phyloP scores from a whole-genome alignment of 2,888 invertebrate genomes.

The Scaptomyza parva region DNA sequence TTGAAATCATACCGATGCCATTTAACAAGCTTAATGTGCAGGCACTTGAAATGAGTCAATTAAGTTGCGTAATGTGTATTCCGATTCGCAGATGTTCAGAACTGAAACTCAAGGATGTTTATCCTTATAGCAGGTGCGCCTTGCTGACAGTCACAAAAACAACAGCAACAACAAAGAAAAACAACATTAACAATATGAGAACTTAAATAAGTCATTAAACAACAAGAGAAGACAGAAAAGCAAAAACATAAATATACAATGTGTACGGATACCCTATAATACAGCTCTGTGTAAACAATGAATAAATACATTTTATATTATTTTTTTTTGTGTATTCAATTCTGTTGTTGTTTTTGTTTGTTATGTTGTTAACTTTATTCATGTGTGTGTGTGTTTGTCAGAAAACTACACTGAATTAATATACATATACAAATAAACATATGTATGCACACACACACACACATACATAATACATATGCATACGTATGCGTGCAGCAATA shows the following conservation, averaged over 20 bases:
- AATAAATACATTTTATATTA: neutral
- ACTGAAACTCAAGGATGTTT: neutral
- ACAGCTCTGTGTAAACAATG: neutral
- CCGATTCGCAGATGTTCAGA: slow-evolving; percentile 18
- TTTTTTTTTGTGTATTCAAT: neutral
- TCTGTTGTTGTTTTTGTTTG: neutral
- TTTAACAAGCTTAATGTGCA: slow-evolving; percentile 21
- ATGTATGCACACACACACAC: neutral
- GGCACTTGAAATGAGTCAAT: slow-evolving; percentile 57
- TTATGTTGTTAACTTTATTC: neutral
- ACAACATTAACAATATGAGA: slow-evolving; percentile 37
- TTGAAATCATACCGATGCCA: neutral
- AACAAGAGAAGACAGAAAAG: slow-evolving; percentile 20
- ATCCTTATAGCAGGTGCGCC: slow-evolving; percentile 9
- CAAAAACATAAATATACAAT: neutral
- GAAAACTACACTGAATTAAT: neutral
- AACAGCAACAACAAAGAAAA: slow-evolving; percentile 30
- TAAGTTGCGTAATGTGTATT: slow-evolving; percentile 53
- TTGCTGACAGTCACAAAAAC: slow-evolving; percentile 12
- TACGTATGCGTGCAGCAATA: neutral
- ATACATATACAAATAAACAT: neutral
- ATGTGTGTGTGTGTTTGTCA: neutral
- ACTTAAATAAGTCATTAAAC: slow-evolving; percentile 61
- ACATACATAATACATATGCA: neutral
- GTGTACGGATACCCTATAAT: too few relatives aligned